phyloP scores from a whole-genome alignment of 2,797 vertebrate species.

The Pantherophis alleghaniensis region DNA sequence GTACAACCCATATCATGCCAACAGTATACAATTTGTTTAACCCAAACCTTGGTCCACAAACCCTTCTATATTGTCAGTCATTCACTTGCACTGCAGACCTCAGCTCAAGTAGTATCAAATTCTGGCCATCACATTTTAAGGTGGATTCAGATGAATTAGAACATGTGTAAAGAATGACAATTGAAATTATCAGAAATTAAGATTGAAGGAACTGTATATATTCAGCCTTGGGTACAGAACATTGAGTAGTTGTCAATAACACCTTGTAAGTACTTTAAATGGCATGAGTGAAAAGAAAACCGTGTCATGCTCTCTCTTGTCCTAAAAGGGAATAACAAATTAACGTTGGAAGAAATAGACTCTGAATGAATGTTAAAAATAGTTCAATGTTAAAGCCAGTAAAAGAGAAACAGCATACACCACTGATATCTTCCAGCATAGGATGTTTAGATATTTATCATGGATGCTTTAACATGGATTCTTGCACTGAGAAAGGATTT shows the following conservation, averaged over 20 bases:
- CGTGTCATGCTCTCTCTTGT: background rate
- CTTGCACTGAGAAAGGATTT: background rate
- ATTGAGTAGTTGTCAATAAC: background rate
- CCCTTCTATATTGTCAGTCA: background rate
- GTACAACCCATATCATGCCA: background rate
- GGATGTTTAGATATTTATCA: background rate
- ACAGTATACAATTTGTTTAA: background rate
- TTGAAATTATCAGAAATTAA: background rate
- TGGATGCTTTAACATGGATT: background rate
- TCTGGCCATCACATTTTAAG: background rate
- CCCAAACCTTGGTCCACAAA: background rate
- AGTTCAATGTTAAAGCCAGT: background rate
- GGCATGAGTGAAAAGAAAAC: background rate
- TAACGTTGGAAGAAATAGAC: background rate
- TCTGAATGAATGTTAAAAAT: background rate
- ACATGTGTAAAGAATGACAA: background rate
- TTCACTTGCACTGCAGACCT: background rate
- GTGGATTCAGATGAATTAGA: background rate
- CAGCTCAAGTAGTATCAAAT: background rate
- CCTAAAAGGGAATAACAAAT: background rate
- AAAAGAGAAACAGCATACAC: background rate
- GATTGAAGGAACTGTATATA: background rate
- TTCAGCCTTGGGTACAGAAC: background rate
- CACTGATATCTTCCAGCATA: background rate
- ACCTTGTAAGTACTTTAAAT: background rate